phyloP scores from a whole-genome alignment of 2,888 invertebrate species.

The Zygothrica quintamaculata region DNA sequence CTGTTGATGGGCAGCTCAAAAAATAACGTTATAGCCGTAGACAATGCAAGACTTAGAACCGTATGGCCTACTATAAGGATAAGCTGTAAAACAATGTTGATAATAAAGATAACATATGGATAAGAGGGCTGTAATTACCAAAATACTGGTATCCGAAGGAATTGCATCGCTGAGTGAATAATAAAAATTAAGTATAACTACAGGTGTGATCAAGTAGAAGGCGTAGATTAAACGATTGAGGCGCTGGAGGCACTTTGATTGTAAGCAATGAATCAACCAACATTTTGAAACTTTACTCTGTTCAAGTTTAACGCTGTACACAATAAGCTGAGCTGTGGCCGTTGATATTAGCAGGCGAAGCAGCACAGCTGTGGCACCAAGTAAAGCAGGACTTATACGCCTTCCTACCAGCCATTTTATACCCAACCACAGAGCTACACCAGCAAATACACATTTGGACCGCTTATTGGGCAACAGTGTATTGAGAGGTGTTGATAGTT shows the following conservation, averaged over 20 bases:
- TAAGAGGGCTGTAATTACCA: too few relatives aligned
- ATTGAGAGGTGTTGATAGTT: conserved; percentile 20
- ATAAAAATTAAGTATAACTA: conserved; percentile 33
- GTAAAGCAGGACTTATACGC: background rate
- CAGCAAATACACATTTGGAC: background rate
- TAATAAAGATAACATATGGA: too few relatives aligned
- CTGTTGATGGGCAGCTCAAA: too few relatives aligned
- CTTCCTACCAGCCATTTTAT: background rate
- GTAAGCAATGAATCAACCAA: conserved; percentile 31
- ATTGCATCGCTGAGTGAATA: conserved; percentile 27
- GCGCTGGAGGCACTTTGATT: conserved; percentile 31
- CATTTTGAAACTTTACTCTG: conserved; percentile 2
- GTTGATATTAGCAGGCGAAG: conserved; percentile 9
- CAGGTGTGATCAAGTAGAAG: conserved; percentile 51
- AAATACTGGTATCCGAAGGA: conserved; percentile 21
- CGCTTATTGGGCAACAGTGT: background rate
- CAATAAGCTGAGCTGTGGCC: conserved; percentile 28
- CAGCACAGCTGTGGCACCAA: background rate
- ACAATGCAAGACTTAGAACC: too few relatives aligned
- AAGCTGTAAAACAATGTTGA: too few relatives aligned
- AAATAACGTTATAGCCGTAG: too few relatives aligned
- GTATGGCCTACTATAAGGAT: too few relatives aligned
- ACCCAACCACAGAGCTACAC: background rate
- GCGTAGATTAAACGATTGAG: conserved; percentile 45
- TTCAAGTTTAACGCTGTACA: conserved; percentile 10